Base-by-base conservation (phyloP, 1,140 invertebrate species). In the Acromyrmex heyeri region DNA sequence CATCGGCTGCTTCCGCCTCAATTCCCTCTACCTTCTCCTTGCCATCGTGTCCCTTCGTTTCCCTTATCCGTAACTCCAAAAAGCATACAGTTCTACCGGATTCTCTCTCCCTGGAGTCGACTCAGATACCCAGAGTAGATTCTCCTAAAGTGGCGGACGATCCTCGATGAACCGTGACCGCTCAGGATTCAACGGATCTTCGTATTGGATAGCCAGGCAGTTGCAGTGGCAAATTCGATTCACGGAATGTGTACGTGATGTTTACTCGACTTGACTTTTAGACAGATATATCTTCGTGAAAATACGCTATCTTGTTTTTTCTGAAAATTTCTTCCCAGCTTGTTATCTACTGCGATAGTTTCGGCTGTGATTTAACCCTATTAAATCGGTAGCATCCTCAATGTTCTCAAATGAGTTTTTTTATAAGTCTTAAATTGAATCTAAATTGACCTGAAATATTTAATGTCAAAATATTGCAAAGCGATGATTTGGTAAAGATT, bases 131-230 rank as follows among this genome's bases (percentile, higher is more conserved):
- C 91, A 86, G 88, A 90, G 89, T 88, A 82, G 91, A 94, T 91
- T 92, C 38, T 44, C 86, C 88, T 86, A 90, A 92, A 92, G 87
- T 85, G 88, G 87, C 86, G 86, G 86, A 85, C 88, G 86, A 92
- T 87, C 82, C 86, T 89, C 93, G 92, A 93, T 93, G 93, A 93
- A 92, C 89, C 91, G 91, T 90, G 92, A 93, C 90, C 72, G 91
- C 88, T 92, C 90, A 88, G 87, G 91, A 65, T 86, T 50, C 67
- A 7, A 8, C 48, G n/a, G 48, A 73, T 88, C 48, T 67, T 50
- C 16, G 6, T 30, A 48, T n/a, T 21, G 48, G 61, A 61, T 53
- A 48, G 55, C 14, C n/a, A 6, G 14, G n/a, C 21, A 67, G 7
- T 30, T 30, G 14, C 34, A 67, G 7, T 30, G 50, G 12, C 14